Evolutionary conservation across 2,888 invertebrate species (phyloP).

Genomic region (Melanargia galathea): DNA sequence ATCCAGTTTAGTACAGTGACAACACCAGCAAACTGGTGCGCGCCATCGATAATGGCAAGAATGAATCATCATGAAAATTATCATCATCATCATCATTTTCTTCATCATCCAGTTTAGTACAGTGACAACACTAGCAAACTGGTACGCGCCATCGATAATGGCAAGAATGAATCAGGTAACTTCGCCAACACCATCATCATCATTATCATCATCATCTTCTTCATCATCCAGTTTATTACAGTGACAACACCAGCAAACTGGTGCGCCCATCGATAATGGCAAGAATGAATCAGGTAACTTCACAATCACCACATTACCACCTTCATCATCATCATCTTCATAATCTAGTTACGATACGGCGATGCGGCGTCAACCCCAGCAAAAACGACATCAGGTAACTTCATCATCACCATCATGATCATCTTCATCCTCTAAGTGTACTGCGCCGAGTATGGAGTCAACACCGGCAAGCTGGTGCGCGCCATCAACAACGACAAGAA

Average conservation of each 20-base stretch:
- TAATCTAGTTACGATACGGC: conserved; percentile 97
- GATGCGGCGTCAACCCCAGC: conserved; percentile 95
- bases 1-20: no score
- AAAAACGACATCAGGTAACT: conserved; percentile 87
- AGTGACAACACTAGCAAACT: conserved; percentile 93
- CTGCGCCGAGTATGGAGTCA: no score
- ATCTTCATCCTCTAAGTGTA: background rate
- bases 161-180: conserved; percentile 87
- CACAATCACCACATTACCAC: no score
- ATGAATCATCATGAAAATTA: no score
- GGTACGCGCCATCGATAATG: conserved; percentile 92
- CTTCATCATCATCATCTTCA: conserved; percentile 87
- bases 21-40: no score
- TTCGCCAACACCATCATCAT: background rate
- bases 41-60: no score
- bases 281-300: no score
- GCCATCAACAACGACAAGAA: no score
- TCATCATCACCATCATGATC: background rate
- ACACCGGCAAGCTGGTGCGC: no score
- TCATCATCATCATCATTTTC: conserved; percentile 76
- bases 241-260: no score
- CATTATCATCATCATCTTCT: background rate
- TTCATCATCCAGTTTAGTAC: conserved; percentile 98
- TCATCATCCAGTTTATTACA: no score
- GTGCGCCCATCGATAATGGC: no score